These are phyloP conservation scores for Scomber japonicus DNA, from an alignment of 2,113 vertebrate genomes.

Conservation along the genomic window DNA sequence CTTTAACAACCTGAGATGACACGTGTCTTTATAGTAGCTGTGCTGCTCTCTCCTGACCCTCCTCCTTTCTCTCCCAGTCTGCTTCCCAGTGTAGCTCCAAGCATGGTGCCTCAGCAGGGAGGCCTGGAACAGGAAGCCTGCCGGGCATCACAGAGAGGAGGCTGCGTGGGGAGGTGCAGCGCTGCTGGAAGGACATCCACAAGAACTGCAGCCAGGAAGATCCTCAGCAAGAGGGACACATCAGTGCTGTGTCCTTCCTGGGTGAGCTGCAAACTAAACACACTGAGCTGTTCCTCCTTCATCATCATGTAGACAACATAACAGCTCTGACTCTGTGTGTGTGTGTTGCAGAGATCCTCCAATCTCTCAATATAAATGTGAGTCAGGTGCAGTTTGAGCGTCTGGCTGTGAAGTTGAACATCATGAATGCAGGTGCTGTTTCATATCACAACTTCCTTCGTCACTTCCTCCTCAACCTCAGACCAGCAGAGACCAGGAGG, in stretches of 20 bases:
- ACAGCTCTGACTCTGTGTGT: conserved; percentile 3
- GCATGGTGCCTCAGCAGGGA: conserved; percentile 10
- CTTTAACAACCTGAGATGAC: neutral
- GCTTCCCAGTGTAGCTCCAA: conserved; percentile 34
- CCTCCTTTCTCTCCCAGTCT: conserved; percentile 18
- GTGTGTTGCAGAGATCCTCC: conserved; percentile 74
- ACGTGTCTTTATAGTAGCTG: neutral
- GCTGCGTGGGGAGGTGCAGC: conserved; percentile 70
- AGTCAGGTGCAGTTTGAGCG: conserved; percentile 77
- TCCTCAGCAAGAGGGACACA: conserved; percentile 64
- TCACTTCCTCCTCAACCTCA: conserved; percentile 40
- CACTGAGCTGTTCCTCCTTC: neutral
- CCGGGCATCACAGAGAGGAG: conserved; percentile 66
- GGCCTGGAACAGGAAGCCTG: conserved; percentile 18
- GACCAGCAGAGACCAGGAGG: neutral
- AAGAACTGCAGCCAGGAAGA: conserved; percentile 79
- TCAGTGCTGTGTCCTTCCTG: conserved; percentile 74
- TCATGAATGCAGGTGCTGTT: conserved; percentile 72
- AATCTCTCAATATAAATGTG: conserved; percentile 76
- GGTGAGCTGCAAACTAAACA: conserved; percentile 66
- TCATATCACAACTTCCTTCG: conserved; percentile 51
- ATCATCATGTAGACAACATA: neutral
- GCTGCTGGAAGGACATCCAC: conserved; percentile 83
- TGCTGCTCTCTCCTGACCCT: neutral
- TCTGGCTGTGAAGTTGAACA: conserved; percentile 76